Evolutionary conservation across 2,797 vertebrate species (phyloP).

Genomic region (Bovichtus diacanthus): DNA sequence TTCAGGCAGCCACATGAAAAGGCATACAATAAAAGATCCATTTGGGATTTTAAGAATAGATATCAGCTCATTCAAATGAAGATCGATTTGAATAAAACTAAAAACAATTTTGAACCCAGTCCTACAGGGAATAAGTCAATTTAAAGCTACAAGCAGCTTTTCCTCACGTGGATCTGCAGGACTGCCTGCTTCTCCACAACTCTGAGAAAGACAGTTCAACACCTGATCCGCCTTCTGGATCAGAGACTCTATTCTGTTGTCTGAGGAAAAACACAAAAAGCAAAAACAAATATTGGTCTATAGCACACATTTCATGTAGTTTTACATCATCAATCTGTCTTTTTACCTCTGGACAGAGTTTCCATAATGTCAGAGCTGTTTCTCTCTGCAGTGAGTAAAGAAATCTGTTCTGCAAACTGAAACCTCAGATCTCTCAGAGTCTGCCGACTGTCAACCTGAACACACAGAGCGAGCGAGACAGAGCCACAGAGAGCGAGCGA

Average conservation of each 20-base stretch:
- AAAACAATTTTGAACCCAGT: too few species aligned
- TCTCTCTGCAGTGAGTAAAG: conserved; percentile 42
- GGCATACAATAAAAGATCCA: too few species aligned
- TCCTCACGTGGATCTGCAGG: conserved; percentile 45
- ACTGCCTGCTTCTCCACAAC: conserved; percentile 17
- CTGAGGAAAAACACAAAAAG: conserved; percentile 31
- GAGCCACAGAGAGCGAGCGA: too few species aligned
- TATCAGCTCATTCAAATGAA: too few species aligned
- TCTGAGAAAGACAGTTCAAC: conserved; percentile 67
- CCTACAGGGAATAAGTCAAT: background rate
- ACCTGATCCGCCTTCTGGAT: conserved; percentile 83
- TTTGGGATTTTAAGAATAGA: too few species aligned
- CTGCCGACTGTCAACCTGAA: conserved; percentile 47
- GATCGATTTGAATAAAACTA: too few species aligned
- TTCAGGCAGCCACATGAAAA: too few species aligned
- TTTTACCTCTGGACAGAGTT: conserved; percentile 52
- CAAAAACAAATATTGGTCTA: background rate
- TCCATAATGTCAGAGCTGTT: conserved; percentile 1
- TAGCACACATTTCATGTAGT: background rate
- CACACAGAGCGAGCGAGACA: too few species aligned
- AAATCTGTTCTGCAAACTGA: conserved; percentile 73
- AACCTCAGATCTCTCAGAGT: conserved; percentile 62
- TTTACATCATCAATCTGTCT: background rate
- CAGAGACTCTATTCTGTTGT: conserved; percentile 68
- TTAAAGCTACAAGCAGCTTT: too few species aligned